These are phyloP conservation scores for Leucosticte australis DNA, from an alignment of 2,113 vertebrate species.

Conservation along the genomic window DNA sequence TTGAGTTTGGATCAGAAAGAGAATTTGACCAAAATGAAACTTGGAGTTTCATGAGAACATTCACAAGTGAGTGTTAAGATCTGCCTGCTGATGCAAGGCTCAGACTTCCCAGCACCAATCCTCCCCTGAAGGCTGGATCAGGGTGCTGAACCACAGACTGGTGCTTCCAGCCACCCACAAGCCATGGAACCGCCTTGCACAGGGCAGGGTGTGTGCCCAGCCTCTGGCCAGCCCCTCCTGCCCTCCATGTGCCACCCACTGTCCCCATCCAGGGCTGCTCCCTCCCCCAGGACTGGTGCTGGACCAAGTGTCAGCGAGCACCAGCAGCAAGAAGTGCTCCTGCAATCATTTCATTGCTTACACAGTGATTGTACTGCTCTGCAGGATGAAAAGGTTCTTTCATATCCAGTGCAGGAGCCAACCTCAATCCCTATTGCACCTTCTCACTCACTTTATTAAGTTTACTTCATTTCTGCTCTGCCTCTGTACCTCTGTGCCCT, in stretches of 20 bases:
- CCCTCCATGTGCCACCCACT: rapidly evolving
- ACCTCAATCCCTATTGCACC: conserved; percentile 40
- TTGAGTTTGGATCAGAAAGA: background rate
- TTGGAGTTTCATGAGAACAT: background rate
- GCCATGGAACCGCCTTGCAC: rapidly evolving
- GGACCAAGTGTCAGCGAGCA: background rate
- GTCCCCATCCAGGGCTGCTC: background rate
- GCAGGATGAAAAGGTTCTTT: conserved; percentile 53
- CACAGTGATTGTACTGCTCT: conserved; percentile 7
- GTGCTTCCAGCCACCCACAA: background rate
- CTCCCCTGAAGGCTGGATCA: background rate
- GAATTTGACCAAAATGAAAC: background rate
- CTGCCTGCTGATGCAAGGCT: background rate
- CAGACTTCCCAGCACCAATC: rapidly evolving
- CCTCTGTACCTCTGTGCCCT: conserved; percentile 64
- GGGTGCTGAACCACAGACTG: background rate
- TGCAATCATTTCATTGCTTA: conserved; percentile 32
- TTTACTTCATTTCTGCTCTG: conserved; percentile 69
- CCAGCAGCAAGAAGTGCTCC: background rate
- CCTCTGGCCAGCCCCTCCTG: background rate
- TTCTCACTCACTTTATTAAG: conserved; percentile 64
- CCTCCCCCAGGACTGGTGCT: background rate
- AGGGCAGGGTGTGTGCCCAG: background rate
- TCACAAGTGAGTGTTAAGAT: background rate
- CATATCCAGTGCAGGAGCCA: conserved; percentile 35